phyloP scores from a whole-genome alignment of 2,113 vertebrate species.

The Pao palembangensis region DNA sequence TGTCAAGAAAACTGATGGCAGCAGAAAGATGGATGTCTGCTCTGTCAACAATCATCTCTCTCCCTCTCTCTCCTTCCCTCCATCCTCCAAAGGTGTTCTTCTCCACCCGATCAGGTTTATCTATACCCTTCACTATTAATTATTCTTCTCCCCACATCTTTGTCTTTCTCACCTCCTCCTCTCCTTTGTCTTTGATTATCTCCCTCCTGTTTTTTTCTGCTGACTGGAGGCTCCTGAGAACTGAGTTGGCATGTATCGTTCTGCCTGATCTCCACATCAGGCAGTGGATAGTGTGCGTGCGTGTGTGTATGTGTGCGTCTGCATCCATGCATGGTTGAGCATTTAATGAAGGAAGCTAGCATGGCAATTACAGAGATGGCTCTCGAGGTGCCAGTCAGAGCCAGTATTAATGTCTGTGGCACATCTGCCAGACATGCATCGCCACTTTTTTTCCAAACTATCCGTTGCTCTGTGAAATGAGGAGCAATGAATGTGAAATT shows the following conservation, averaged over 20 bases:
- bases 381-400: conserved; percentile 49
- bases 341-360: conserved; percentile 54
- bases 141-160: conserved; percentile 1
- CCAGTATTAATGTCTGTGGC: conserved; percentile 44
- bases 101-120: conserved; percentile 31
- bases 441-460: not conserved
- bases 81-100: conserved; percentile 27
- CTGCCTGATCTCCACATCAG: not conserved
- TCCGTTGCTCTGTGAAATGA: not conserved
- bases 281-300: conserved; percentile 9
- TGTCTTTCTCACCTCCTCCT: not conserved
- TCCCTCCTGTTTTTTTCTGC: conserved; percentile 23
- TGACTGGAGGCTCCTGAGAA: conserved; percentile 42
- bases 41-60: conserved; percentile 44
- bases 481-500: no score
- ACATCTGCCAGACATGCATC: conserved; percentile 47
- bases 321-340: conserved; percentile 26
- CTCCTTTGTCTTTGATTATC: conserved; percentile 9
- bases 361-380: conserved; percentile 46
- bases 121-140: conserved; percentile 18
- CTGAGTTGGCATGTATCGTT: conserved; percentile 25
- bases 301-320: conserved; percentile 20
- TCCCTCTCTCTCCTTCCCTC: conserved; percentile 15
- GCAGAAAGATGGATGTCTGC: conserved; percentile 48
- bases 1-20: conserved; percentile 60